Conservation (phyloP, 1,140 invertebrate species). For the Dendroctonus valens region DNA sequence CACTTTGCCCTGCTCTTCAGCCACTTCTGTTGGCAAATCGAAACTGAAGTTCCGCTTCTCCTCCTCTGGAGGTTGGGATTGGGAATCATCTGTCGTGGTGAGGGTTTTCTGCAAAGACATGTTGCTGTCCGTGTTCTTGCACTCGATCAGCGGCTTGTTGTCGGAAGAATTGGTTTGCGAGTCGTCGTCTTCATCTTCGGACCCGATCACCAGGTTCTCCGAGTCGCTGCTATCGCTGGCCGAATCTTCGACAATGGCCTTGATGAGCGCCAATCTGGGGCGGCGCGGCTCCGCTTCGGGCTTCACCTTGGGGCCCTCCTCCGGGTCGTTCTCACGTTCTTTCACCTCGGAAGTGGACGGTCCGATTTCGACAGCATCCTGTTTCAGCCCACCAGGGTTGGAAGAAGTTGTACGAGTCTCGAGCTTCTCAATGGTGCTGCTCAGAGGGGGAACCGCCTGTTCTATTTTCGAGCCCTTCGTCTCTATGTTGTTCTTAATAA, state of each 20-base stretch:
- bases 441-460: conserved; percentile 7
- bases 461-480: neutral
- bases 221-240: conserved; percentile 70
- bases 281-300: conserved; percentile 36
- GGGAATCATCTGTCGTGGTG: conserved; percentile 39
- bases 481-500: conserved; percentile 45
- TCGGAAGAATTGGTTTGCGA: conserved; percentile 45
- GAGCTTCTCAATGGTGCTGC: neutral
- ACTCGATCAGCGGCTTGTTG: conserved; percentile 37
- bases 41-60: conserved; percentile 45
- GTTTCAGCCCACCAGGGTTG: conserved; percentile 7
- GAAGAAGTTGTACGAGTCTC: neutral
- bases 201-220: conserved; percentile 61
- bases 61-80: conserved; percentile 34
- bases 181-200: conserved; percentile 47
- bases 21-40: conserved; percentile 43
- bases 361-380: conserved; percentile 31
- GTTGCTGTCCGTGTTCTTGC: conserved; percentile 42
- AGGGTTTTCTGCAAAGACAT: conserved; percentile 29
- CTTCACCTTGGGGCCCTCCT: neutral
- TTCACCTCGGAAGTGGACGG: neutral
- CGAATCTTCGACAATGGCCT: conserved; percentile 51
- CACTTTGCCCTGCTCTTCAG: conserved; percentile 15
- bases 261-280: conserved; percentile 50
- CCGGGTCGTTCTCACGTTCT: neutral